Base-by-base conservation (phyloP, 2,113 vertebrate species). In the Felis catus region DNA sequence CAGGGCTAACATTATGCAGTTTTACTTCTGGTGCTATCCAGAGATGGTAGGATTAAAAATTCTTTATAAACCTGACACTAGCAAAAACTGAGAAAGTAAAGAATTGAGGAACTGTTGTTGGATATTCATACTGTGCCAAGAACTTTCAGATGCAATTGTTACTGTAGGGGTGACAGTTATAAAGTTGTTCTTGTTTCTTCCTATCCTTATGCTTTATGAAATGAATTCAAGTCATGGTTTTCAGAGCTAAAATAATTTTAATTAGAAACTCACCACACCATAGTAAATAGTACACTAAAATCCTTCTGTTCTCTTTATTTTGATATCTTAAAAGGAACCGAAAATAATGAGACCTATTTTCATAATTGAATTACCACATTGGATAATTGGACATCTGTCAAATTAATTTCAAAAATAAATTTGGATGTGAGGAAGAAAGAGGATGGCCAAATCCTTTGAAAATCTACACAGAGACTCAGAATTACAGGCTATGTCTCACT, bases 31-130 rank as follows among this genome's bases (percentile, higher is more conserved):
- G 21, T 89, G 33, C 5, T 65, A 89, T 23, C 33, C 27, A 83
- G 7, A 16, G 8, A 3, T 55, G 4, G 5, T 61, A 5, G n/a
- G 33, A 53, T 31, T 81, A 51, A 21, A 79, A 80, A 55, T 65
- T 81, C 7, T 65, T 71, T 90, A 23, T 31, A 63, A 92, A 81
- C 3, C 7, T 81, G 23, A 19, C 14, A 55, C 19, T 19, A 76
- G 11, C 58, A 73, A 71, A 33, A 51, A 61, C 4, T 51, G 61
- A 82, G 8, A 4, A 33, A 86, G 9, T 53, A 33, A 63, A 63
- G 1, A 6, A 58, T 41, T 41, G 6, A 66, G 15, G 4, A 23
- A 39, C 8, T 31, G 0, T 7, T 21, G 7, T 7, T 87, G 4
- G 4, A 3, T 65, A n/a, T 41, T 41, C 13, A 19, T 14, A 10